Evolutionary conservation across 2,113 vertebrate genomes (phyloP), one percentile per base, ranked within the genome.

Genomic region (Periophthalmus modestus): DNA sequence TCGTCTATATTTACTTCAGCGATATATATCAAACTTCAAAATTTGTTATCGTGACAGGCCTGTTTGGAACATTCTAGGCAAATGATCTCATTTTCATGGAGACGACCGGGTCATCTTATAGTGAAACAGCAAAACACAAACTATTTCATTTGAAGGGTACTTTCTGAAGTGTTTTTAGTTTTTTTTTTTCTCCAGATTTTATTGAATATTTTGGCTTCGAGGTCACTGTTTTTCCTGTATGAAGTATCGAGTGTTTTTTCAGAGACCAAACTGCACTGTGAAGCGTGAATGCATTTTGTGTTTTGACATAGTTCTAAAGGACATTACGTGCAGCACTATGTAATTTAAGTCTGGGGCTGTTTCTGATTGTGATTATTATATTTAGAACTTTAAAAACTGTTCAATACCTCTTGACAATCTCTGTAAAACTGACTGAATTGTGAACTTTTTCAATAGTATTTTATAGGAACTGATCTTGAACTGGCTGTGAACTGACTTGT

Each of bases 281-380:
- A 75, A 66, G 71, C 81, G 81, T 66, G 13, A 33, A 59, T 67
- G 4, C 19, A 55, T 69, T 82, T 43, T 11, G 55, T 66, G 6
- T 21, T 69, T 4, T 4, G 52, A 36, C 66, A 24, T 21, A 59
- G 23, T 63, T 63, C 48, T 46, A 10, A 46, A 11, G 5, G 15
- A 36, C 33, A 19, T 63, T 34, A 34, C 24, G 14, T 34, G 48
- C 59, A 15, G 28, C 59, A 6, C 28, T 63, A 19, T 34, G 9
- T 36, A 7, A 63, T 34, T 63, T 36, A 18, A 63, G 61, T 63
- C 62, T 13, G 19, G 19, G 62, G 18, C 62, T 39, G 62, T 65
- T n/a, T 2, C 62, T 33, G 33, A 63, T 36, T 39, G 18, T 34
- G 24, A 59, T 59, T 28, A 59, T 59, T 59, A 59, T 59, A 28